Percentiles rank a stretch among this genome's conserved stretches.
phyloP scores from a whole-genome alignment of 2,888 invertebrate species.

The Polymixis lichenea region DNA sequence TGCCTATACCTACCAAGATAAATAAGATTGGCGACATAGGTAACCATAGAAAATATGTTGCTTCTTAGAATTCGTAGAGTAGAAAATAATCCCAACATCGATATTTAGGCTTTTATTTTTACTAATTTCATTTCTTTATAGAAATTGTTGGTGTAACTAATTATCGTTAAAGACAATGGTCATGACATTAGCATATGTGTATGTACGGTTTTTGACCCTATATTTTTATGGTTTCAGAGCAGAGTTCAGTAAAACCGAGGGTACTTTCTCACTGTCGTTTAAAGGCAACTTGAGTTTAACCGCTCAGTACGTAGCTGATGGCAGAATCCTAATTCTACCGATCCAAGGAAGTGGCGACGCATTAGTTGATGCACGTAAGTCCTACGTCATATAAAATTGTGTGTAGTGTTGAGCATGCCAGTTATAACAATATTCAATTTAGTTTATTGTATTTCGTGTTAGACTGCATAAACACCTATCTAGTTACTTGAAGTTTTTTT shows the following conservation, averaged over 20 bases:
- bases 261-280: conserved; percentile 77
- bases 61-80: neutral
- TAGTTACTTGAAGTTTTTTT: neutral
- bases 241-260: conserved; percentile 74
- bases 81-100: neutral
- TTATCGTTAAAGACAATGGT: neutral
- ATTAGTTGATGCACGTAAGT: conserved; percentile 84
- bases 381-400: conserved; percentile 12
- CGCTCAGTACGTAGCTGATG: conserved; percentile 86
- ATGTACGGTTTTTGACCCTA: neutral
- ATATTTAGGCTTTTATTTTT: neutral
- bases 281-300: conserved; percentile 82
- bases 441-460: neutral
- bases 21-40: neutral
- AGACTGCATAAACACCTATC: neutral
- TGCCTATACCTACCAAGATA: neutral
- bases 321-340: conserved; percentile 88
- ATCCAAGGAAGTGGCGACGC: conserved; percentile 88
- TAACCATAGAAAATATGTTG: neutral
- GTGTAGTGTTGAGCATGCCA: neutral
- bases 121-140: neutral
- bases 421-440: neutral
- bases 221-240: conserved; percentile 73
- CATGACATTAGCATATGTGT: too few species aligned
- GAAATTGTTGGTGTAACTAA: neutral